Conservation (phyloP, 2,888 invertebrate genomes). For the Acleris holmiana region DNA sequence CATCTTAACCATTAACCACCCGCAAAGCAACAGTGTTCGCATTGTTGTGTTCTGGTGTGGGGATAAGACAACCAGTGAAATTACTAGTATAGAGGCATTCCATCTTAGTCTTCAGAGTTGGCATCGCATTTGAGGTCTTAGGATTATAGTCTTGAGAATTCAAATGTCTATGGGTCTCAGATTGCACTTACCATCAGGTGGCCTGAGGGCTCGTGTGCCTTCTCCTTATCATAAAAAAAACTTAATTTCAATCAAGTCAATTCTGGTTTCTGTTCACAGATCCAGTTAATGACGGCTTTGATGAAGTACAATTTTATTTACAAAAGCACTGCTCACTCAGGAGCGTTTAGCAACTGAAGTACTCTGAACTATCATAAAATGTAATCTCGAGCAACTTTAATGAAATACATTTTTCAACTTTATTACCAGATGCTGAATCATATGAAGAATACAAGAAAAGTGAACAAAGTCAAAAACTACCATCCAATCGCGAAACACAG, state of each 20-base stretch:
- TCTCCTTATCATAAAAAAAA: too few relatives aligned
- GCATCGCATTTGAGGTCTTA: too few relatives aligned
- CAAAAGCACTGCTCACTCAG: slow-evolving; percentile 46
- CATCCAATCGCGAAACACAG: slow-evolving; percentile 50
- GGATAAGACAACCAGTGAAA: too few relatives aligned
- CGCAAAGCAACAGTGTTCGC: too few relatives aligned
- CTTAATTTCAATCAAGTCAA: slow-evolving; percentile 11
- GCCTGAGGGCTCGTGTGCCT: too few relatives aligned
- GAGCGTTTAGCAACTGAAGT: slow-evolving; percentile 46
- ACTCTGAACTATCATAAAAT: slow-evolving; percentile 41
- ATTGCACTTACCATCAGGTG: too few relatives aligned
- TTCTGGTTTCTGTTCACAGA: slow-evolving; percentile 56
- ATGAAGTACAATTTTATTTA: slow-evolving; percentile 52
- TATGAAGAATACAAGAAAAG: slow-evolving; percentile 88
- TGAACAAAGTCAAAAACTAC: slow-evolving; percentile 60
- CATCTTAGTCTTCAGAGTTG: too few relatives aligned
- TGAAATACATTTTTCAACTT: slow-evolving; percentile 20
- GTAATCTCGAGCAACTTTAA: background rate
- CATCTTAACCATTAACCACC: too few relatives aligned
- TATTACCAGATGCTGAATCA: slow-evolving; percentile 86
- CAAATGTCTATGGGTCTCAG: too few relatives aligned
- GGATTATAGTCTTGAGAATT: too few relatives aligned
- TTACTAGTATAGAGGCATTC: too few relatives aligned
- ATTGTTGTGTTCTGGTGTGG: too few relatives aligned
- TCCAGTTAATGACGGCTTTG: slow-evolving; percentile 53